Conservation (phyloP, 2,113 vertebrate genomes). For the Morone chrysops region DNA sequence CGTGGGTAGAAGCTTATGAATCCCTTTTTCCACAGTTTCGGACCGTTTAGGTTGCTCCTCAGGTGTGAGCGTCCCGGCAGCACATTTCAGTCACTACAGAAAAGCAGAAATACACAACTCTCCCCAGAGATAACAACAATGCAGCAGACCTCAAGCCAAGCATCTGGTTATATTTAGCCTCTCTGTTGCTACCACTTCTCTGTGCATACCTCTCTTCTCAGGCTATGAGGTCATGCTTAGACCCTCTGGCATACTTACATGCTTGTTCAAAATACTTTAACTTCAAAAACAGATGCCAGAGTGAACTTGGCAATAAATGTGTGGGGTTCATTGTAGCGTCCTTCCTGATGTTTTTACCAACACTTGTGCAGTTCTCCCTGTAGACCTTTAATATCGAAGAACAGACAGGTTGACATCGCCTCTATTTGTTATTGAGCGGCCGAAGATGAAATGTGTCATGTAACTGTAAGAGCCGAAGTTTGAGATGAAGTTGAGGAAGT, state of each 20-base stretch:
- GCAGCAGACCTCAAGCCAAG: slow-evolving; percentile 32
- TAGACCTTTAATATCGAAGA: neutral
- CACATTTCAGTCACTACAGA: neutral
- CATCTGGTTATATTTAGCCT: slow-evolving; percentile 68
- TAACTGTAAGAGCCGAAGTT: neutral
- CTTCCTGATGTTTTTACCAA: slow-evolving; percentile 6
- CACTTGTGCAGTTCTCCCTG: neutral
- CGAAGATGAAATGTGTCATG: neutral
- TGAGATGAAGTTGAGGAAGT: neutral
- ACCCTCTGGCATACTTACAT: slow-evolving; percentile 30
- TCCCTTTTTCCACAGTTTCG: neutral
- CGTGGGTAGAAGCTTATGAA: neutral
- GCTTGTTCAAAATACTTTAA: slow-evolving; percentile 51
- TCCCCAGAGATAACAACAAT: slow-evolving; percentile 45
- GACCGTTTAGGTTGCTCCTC: neutral
- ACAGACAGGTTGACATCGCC: neutral
- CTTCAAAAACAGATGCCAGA: slow-evolving; percentile 38
- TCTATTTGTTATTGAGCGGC: neutral
- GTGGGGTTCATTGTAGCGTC: slow-evolving; percentile 15
- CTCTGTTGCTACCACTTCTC: slow-evolving; percentile 57
- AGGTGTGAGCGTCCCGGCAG: neutral
- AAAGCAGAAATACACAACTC: slow-evolving; percentile 26
- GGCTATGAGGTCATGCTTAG: slow-evolving; percentile 50
- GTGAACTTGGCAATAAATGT: slow-evolving; percentile 23
- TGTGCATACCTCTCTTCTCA: slow-evolving; percentile 30